Conservation (phyloP, 2,113 vertebrate species). For the Prunella fulvescens region DNA sequence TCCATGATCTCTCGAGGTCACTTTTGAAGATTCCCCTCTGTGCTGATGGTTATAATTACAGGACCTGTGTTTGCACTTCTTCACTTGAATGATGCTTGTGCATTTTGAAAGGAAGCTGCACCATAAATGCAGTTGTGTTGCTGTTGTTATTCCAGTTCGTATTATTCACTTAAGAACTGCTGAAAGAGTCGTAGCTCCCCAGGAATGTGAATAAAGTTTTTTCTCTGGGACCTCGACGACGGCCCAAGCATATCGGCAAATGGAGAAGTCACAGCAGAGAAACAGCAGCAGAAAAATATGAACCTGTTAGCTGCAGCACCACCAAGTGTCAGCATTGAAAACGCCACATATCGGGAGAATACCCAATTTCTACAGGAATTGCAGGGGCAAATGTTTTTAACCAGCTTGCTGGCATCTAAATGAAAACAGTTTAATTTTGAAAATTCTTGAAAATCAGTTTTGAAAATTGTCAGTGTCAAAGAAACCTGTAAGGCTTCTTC, state of each 20-base stretch:
- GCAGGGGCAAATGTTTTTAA: neutral
- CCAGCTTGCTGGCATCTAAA: neutral
- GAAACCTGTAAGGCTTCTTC: neutral
- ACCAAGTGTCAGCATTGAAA: constrained; percentile 66
- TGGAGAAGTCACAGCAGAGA: neutral
- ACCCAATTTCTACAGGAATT: neutral
- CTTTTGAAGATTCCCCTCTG: neutral
- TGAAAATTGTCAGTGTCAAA: neutral
- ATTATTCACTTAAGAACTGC: neutral
- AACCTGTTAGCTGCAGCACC: constrained; percentile 70
- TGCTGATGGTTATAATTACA: neutral
- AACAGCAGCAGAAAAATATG: neutral
- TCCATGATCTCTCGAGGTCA: neutral
- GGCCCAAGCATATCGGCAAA: neutral
- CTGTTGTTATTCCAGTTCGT: neutral
- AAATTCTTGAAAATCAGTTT: neutral
- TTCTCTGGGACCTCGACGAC: accelerated
- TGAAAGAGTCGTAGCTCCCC: neutral
- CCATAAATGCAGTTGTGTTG: neutral
- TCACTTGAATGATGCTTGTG: neutral
- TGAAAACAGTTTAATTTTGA: neutral
- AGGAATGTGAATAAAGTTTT: neutral
- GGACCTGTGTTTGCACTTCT: neutral
- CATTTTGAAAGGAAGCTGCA: neutral
- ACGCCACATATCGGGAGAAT: neutral